phyloP scores from a whole-genome alignment of 2,888 invertebrate genomes.

The Bruchidius siliquastri region DNA sequence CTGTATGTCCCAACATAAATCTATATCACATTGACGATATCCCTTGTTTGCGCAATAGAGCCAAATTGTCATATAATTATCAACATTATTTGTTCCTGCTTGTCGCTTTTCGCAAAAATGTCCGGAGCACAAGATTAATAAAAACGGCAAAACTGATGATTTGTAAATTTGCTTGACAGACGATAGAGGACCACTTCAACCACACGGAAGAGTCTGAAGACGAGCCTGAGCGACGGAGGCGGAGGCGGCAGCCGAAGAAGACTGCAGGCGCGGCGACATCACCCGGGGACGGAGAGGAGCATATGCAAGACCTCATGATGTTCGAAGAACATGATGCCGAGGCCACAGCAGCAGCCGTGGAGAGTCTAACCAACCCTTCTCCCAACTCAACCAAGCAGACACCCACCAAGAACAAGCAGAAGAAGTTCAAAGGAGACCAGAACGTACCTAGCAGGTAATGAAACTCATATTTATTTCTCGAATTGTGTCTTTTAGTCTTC shows the following conservation, averaged over 20 bases:
- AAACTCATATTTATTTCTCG: too few species aligned
- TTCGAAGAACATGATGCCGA: background rate
- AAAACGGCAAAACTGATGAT: too few species aligned
- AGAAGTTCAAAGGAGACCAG: conserved; percentile 14
- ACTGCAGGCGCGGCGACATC: conserved; percentile 32
- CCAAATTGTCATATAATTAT: too few species aligned
- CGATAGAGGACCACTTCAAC: background rate
- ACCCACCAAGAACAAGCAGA: conserved; percentile 30
- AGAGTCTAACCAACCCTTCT: background rate
- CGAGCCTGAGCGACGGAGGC: conserved; percentile 32
- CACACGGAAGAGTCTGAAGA: conserved; percentile 31
- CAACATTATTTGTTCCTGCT: too few species aligned
- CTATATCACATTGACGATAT: too few species aligned
- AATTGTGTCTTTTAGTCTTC: too few species aligned
- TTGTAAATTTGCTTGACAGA: background rate
- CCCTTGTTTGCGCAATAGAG: too few species aligned
- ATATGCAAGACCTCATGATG: background rate
- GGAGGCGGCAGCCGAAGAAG: conserved; percentile 43
- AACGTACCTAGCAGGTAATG: background rate
- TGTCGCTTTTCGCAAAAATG: too few species aligned
- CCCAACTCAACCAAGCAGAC: conserved; percentile 44
- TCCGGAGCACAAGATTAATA: too few species aligned
- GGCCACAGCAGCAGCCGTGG: background rate
- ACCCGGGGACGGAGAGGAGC: background rate
- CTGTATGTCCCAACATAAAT: too few species aligned